These are phyloP conservation scores for Caenorhabditis brenneri DNA, from an alignment of 1,140 invertebrate genomes.

Conservation along the genomic window DNA sequence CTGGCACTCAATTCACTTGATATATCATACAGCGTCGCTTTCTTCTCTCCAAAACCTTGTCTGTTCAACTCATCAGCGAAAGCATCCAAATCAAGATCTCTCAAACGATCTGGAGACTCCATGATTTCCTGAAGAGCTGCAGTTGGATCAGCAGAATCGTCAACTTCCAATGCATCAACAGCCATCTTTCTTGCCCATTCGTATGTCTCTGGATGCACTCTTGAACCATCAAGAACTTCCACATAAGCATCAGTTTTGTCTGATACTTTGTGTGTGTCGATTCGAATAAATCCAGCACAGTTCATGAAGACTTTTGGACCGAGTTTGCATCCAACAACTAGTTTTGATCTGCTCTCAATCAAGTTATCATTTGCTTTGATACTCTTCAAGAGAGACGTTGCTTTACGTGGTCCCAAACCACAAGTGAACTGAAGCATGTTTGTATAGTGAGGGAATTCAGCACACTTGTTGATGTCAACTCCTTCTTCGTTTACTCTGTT, in stretches of 20 bases:
- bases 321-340: conserved; percentile 93
- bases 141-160: conserved; percentile 89
- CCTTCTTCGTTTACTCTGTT: conserved; percentile 76
- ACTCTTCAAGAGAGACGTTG: conserved; percentile 82
- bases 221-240: conserved; percentile 95
- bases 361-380: conserved; percentile 58
- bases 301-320: conserved; percentile 97
- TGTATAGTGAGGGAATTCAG: conserved; percentile 82
- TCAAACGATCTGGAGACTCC: conserved; percentile 86
- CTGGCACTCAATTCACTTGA: conserved; percentile 89
- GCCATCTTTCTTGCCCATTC: conserved; percentile 99
- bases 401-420: conserved; percentile 93
- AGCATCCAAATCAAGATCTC: conserved; percentile 95
- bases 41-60: conserved; percentile 94
- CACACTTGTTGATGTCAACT: conserved; percentile 92
- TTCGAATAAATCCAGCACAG: conserved; percentile 98
- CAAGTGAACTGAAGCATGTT: conserved; percentile 93
- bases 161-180: conserved; percentile 96
- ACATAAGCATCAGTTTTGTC: conserved; percentile 74
- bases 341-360: conserved; percentile 76
- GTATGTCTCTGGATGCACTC: conserved; percentile 94
- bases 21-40: conserved; percentile 95
- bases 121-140: conserved; percentile 95
- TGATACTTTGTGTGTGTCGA: conserved; percentile 78
- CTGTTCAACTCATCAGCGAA: conserved; percentile 91